Evolutionary conservation across 2,797 vertebrate genomes (phyloP).

Genomic region (Threskiornis aethiopicus): DNA sequence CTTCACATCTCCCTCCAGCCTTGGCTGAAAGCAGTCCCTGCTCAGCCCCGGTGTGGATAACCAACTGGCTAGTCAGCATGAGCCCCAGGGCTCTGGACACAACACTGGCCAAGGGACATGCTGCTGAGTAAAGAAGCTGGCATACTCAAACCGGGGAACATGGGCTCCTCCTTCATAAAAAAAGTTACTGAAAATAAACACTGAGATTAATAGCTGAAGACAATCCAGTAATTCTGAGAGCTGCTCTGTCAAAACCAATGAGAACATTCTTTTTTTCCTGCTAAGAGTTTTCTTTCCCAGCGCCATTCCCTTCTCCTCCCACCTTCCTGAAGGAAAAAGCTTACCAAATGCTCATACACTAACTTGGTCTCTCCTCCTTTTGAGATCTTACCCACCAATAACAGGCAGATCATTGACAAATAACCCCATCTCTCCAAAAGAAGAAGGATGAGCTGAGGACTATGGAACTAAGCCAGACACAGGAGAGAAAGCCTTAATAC

Average conservation of each 20-base stretch:
- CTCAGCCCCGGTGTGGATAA: neutral
- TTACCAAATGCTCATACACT: neutral
- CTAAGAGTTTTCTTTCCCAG: neutral
- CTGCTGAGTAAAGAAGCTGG: neutral
- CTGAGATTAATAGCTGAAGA: conserved; percentile 29
- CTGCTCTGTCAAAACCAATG: neutral
- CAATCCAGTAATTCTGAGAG: neutral
- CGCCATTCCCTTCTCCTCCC: neutral
- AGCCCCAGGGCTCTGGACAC: neutral
- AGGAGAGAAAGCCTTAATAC: neutral
- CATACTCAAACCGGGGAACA: neutral
- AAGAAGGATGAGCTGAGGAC: neutral
- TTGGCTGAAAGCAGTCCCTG: neutral
- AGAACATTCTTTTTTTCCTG: neutral
- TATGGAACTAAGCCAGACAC: neutral
- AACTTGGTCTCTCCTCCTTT: neutral
- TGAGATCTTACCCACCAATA: neutral
- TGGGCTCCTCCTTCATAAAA: neutral
- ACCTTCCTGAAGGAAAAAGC: neutral
- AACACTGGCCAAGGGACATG: neutral
- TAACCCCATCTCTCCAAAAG: neutral
- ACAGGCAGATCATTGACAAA: neutral
- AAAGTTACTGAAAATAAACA: conserved; percentile 20
- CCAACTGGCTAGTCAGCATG: neutral
- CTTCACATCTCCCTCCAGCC: neutral